Evolutionary conservation across 2,888 invertebrate species (phyloP).

Genomic region (Cordilura impudica): DNA sequence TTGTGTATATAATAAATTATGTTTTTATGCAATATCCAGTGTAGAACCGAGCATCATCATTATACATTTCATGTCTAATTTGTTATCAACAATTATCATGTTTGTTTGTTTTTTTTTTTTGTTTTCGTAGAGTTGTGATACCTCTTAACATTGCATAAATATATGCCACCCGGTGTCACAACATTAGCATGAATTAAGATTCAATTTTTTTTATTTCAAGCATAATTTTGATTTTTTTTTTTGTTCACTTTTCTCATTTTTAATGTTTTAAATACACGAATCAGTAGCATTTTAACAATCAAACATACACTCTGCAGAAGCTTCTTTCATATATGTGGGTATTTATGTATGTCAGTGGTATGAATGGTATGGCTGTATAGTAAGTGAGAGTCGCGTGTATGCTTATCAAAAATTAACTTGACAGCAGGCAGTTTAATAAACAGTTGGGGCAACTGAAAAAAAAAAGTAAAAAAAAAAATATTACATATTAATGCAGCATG

Average conservation of each 20-base stretch:
- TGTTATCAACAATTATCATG: slow-evolving; percentile 61
- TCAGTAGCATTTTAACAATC: slow-evolving; percentile 41
- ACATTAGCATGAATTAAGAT: slow-evolving; percentile 62
- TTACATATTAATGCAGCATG: slow-evolving; percentile 56
- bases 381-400: slow-evolving; percentile 64
- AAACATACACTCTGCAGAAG: neutral
- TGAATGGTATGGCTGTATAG: neutral
- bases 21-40: neutral
- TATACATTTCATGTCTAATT: slow-evolving; percentile 53
- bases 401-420: slow-evolving; percentile 66
- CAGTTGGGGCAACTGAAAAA: slow-evolving; percentile 48
- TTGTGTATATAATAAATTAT: neutral
- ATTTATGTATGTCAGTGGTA: no score
- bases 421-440: slow-evolving; percentile 62
- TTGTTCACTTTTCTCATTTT: no score
- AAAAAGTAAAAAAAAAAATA: slow-evolving; percentile 13
- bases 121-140: slow-evolving; percentile 3
- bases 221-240: slow-evolving; percentile 43
- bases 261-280: slow-evolving; percentile 42
- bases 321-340: neutral
- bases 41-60: no score
- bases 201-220: slow-evolving; percentile 28
- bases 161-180: slow-evolving; percentile 66
- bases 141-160: slow-evolving; percentile 54
- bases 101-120: slow-evolving; percentile 52